Percentiles rank a stretch among this genome's conserved stretches.
These are phyloP conservation scores for Coleophora deauratella DNA, from an alignment of 2,888 invertebrate genomes.

Conservation along the genomic window DNA sequence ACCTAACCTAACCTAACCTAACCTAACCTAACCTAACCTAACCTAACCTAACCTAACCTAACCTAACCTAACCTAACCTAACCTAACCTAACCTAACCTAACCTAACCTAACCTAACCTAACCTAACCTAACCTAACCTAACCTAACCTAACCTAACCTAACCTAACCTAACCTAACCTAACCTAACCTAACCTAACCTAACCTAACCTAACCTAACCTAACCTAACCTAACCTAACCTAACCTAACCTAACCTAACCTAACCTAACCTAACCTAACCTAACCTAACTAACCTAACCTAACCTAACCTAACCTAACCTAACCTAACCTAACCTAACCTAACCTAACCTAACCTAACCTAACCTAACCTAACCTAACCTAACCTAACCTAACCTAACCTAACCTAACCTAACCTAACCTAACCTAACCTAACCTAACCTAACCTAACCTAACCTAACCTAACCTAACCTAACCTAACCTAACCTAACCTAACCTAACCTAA, in stretches of 20 bases:
- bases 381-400: constrained; percentile 9
- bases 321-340: constrained; percentile 16
- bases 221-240: constrained; percentile 20
- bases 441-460: constrained; percentile 9
- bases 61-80: constrained; percentile 14
- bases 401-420: constrained; percentile 9
- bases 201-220: constrained; percentile 21
- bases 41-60: constrained; percentile 12
- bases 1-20: constrained; percentile 12
- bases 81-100: constrained; percentile 11
- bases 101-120: constrained; percentile 13
- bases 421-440: constrained; percentile 10
- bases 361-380: constrained; percentile 11
- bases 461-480: constrained; percentile 10
- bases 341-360: constrained; percentile 9
- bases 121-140: constrained; percentile 17
- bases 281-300: constrained; percentile 21
- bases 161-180: constrained; percentile 23
- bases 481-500: constrained; percentile 9
- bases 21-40: constrained; percentile 12
- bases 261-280: constrained; percentile 22
- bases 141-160: constrained; percentile 24
- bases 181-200: constrained; percentile 23
- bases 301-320: constrained; percentile 23
- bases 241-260: constrained; percentile 19